Evolutionary conservation across 2,888 invertebrate genomes (phyloP).

Genomic region (Nymphalis urticae): DNA sequence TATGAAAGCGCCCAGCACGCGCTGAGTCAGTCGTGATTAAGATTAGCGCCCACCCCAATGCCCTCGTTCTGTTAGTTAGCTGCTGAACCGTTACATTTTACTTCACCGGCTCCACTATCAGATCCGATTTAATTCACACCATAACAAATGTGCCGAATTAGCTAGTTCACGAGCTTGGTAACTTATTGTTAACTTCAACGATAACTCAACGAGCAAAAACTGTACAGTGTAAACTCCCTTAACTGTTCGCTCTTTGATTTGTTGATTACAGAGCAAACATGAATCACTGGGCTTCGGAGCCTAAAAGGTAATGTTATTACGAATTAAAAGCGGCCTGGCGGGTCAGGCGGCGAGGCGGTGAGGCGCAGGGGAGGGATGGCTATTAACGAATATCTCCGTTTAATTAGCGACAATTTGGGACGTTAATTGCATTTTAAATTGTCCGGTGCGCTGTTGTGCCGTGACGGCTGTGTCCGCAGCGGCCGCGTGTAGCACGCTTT

Average conservation of each 20-base stretch:
- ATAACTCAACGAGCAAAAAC: slow-evolving; percentile 7
- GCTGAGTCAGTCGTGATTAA: slow-evolving; percentile 57
- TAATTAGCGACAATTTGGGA: slow-evolving; percentile 62
- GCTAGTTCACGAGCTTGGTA: slow-evolving; percentile 3
- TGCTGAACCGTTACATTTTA: slow-evolving; percentile 2
- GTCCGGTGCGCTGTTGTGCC: slow-evolving; percentile 43
- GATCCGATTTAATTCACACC: background rate
- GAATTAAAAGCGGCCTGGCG: slow-evolving; percentile 32
- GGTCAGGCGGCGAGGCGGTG: slow-evolving; percentile 12
- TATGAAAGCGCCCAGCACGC: slow-evolving; percentile 50
- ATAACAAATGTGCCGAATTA: background rate
- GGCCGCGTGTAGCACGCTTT: slow-evolving; percentile 17
- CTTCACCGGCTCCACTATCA: slow-evolving; percentile 5
- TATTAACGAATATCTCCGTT: slow-evolving; percentile 62
- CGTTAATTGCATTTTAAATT: slow-evolving; percentile 68
- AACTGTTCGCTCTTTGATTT: slow-evolving; percentile 41
- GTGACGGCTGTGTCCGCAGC: slow-evolving; percentile 21
- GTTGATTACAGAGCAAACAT: slow-evolving; percentile 42
- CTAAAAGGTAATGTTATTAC: slow-evolving; percentile 40
- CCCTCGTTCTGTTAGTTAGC: slow-evolving; percentile 10
- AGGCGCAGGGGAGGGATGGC: slow-evolving; percentile 29
- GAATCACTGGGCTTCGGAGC: slow-evolving; percentile 30
- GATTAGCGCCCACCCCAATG: slow-evolving; percentile 48
- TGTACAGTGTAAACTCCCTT: slow-evolving; percentile 15
- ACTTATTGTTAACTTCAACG: background rate